phyloP scores from a whole-genome alignment of 2,113 vertebrate species.

The Sus scrofa region DNA sequence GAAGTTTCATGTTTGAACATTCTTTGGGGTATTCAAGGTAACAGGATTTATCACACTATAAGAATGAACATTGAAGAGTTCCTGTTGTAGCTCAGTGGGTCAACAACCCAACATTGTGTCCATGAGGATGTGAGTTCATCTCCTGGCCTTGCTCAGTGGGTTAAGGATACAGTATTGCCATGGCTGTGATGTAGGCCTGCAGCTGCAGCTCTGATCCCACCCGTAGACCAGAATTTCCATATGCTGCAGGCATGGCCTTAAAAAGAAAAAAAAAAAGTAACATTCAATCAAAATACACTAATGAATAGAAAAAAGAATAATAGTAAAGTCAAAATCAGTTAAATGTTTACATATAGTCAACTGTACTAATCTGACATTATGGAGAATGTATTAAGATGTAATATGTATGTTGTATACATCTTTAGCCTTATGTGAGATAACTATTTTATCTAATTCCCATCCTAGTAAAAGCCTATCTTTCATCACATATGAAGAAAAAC shows the following conservation, averaged over 20 bases:
- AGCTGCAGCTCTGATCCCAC: too few species aligned
- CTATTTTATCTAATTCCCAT: not conserved
- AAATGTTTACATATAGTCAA: not conserved
- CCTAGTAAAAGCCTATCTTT: not conserved
- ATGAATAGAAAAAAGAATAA: not conserved
- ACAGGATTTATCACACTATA: not conserved
- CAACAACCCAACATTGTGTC: too few species aligned
- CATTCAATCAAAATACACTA: not conserved
- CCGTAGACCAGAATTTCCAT: too few species aligned
- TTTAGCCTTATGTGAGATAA: not conserved
- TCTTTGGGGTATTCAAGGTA: not conserved
- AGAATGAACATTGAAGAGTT: not conserved
- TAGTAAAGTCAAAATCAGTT: not conserved
- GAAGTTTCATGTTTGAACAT: not conserved
- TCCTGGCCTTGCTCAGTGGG: too few species aligned
- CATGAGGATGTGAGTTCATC: too few species aligned
- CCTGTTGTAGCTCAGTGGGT: too few species aligned
- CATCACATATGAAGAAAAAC: not conserved
- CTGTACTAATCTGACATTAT: not conserved
- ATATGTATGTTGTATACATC: not conserved
- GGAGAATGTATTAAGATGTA: not conserved
- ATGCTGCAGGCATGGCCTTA: too few species aligned
- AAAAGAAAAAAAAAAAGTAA: not conserved
- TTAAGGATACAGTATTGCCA: too few species aligned
- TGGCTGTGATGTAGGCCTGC: too few species aligned